phyloP scores from a whole-genome alignment of 2,113 vertebrate species.

The Orycteropus afer region DNA sequence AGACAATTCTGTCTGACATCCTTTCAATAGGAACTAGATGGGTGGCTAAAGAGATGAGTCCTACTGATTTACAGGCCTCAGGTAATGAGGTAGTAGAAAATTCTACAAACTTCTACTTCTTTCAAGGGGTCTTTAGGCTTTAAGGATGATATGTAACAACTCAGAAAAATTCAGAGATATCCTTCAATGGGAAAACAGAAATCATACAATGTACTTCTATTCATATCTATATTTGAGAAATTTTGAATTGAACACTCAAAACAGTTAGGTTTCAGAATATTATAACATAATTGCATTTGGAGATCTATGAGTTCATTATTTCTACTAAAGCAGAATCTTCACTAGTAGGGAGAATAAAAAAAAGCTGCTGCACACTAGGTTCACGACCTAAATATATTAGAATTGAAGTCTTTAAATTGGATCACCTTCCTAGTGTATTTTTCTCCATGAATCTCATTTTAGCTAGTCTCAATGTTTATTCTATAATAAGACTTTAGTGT shows the following conservation, averaged over 20 bases:
- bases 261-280: not conserved
- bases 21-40: constrained; percentile 26
- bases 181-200: not conserved
- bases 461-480: constrained; percentile 15
- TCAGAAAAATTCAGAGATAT: too few species aligned
- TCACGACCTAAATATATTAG: not conserved
- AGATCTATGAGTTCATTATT: not conserved
- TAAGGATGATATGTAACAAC: not conserved
- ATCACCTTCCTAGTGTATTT: not conserved
- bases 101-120: not conserved
- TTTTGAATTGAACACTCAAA: not conserved
- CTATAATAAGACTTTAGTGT: not conserved
- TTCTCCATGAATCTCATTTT: not conserved
- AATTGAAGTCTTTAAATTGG: not conserved
- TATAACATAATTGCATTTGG: not conserved
- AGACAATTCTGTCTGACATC: constrained; percentile 65
- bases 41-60: not conserved
- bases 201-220: not conserved
- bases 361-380: not conserved
- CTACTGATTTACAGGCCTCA: not conserved
- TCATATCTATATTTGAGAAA: not conserved
- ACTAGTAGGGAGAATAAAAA: not conserved
- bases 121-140: not conserved
- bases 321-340: not conserved
- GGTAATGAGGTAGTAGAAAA: not conserved